Conservation (phyloP, 1,140 invertebrate species). For the Odontomachus brunneus region DNA sequence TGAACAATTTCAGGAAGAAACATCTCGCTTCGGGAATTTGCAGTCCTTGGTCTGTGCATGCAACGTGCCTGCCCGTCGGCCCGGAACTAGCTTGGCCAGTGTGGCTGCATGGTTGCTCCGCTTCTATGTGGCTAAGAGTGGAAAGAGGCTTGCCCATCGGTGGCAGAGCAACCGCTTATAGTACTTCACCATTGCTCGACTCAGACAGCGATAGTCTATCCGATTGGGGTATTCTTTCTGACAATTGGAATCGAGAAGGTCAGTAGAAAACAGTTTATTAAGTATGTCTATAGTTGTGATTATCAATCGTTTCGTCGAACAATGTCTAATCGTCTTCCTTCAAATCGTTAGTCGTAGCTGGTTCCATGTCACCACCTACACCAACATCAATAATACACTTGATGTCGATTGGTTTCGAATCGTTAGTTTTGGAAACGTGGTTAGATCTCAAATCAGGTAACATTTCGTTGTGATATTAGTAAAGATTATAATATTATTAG, state of each 20-base stretch:
- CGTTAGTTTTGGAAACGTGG: conserved; percentile 86
- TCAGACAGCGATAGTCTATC: conserved; percentile 81
- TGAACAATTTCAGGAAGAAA: conserved; percentile 80
- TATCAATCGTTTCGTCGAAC: not conserved
- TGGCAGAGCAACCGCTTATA: conserved; percentile 64
- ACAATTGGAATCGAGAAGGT: conserved; percentile 84
- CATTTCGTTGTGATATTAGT: not conserved
- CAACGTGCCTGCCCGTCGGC: conserved; percentile 85
- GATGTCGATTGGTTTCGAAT: conserved; percentile 86
- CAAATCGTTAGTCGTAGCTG: conserved; percentile 75
- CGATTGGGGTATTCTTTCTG: conserved; percentile 84
- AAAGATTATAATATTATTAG: no score
- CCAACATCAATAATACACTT: conserved; percentile 85
- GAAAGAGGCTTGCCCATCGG: conserved; percentile 78
- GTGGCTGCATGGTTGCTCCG: conserved; percentile 88
- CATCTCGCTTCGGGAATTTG: conserved; percentile 80
- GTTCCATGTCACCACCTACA: conserved; percentile 80
- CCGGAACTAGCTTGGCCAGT: conserved; percentile 86
- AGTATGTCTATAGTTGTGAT: not conserved
- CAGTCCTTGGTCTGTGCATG: conserved; percentile 86
- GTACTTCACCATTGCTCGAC: conserved; percentile 71
- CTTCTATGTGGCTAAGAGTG: conserved; percentile 86
- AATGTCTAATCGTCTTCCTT: conserved; percentile 46
- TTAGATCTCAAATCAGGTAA: conserved; percentile 85
- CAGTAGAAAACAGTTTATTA: conserved; percentile 25